These are phyloP conservation scores for Cardiocondyla obscurior DNA, from an alignment of 1,140 invertebrate species.

Conservation along the genomic window DNA sequence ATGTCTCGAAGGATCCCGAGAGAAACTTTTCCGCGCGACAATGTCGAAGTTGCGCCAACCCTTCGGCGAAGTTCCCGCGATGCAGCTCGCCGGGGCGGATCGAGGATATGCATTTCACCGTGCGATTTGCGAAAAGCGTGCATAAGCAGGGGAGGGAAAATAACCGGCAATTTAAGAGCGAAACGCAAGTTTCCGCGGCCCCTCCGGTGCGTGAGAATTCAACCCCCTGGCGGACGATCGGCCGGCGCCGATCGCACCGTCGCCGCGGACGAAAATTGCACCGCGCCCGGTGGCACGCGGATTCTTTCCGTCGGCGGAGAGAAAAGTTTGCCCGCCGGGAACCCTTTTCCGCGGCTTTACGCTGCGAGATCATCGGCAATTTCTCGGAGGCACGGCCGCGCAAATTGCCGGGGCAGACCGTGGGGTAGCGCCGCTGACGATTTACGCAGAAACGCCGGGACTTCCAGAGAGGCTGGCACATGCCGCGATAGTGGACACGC, in stretches of 20 bases:
- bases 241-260: conserved; percentile 30
- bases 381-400: conserved; percentile 30
- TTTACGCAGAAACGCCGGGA: conserved; percentile 52
- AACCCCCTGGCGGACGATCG: conserved; percentile 37
- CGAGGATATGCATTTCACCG: background rate
- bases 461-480: background rate
- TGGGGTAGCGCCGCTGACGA: background rate
- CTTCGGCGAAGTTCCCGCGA: conserved; percentile 27
- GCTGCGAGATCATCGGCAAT: conserved; percentile 25
- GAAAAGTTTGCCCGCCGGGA: conserved; percentile 4
- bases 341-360: conserved; percentile 46
- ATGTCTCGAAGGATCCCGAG: background rate
- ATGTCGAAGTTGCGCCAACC: background rate
- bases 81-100: conserved; percentile 14
- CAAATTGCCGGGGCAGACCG: background rate
- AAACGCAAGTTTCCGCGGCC: conserved; percentile 33
- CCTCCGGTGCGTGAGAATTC: conserved; percentile 41
- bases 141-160: conserved; percentile 42
- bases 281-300: background rate
- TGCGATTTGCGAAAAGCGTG: conserved; percentile 51
- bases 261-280: conserved; percentile 31
- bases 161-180: conserved; percentile 51
- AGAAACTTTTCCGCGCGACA: background rate
- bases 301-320: conserved; percentile 38
- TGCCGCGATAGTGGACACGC: background rate